Evolutionary conservation across 1,140 invertebrate genomes (phyloP).

Genomic region (Hypothenemus hampei): DNA sequence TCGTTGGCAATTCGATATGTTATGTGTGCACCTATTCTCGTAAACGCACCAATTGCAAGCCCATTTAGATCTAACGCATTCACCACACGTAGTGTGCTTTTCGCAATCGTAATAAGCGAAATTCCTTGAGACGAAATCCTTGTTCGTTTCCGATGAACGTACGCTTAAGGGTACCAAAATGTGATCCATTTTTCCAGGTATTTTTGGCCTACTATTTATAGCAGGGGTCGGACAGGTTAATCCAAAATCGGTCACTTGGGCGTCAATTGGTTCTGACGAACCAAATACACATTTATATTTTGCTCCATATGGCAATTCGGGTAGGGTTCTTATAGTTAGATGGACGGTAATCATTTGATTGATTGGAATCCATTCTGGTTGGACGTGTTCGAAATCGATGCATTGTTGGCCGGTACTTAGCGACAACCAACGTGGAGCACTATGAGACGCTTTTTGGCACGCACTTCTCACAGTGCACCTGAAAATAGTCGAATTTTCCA

Average conservation of each 20-base stretch:
- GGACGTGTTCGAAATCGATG: conserved; percentile 91
- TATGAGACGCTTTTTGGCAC: conserved; percentile 84
- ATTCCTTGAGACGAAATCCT: conserved; percentile 89
- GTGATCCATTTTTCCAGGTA: conserved; percentile 79
- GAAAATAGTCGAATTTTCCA: conserved; percentile 28
- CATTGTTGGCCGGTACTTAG: conserved; percentile 88
- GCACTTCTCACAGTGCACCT: conserved; percentile 82
- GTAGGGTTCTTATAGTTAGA: conserved; percentile 82
- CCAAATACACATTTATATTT: conserved; percentile 94
- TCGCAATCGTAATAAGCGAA: conserved; percentile 95
- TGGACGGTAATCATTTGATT: conserved; percentile 79
- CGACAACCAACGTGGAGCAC: conserved; percentile 87
- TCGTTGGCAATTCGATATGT: conserved; percentile 73
- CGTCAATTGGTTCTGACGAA: conserved; percentile 78
- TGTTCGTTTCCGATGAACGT: conserved; percentile 87
- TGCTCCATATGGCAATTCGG: conserved; percentile 80
- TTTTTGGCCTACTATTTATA: conserved; percentile 68
- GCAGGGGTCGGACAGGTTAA: conserved; percentile 81
- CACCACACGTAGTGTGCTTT: conserved; percentile 76
- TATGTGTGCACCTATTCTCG: conserved; percentile 89
- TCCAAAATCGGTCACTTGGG: conserved; percentile 71
- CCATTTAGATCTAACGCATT: conserved; percentile 85
- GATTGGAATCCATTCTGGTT: conserved; percentile 84
- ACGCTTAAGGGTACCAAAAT: conserved; percentile 88
- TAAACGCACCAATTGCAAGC: conserved; percentile 95